These are phyloP conservation scores for Gerris lacustris DNA, from an alignment of 2,888 invertebrate species.

Conservation along the genomic window DNA sequence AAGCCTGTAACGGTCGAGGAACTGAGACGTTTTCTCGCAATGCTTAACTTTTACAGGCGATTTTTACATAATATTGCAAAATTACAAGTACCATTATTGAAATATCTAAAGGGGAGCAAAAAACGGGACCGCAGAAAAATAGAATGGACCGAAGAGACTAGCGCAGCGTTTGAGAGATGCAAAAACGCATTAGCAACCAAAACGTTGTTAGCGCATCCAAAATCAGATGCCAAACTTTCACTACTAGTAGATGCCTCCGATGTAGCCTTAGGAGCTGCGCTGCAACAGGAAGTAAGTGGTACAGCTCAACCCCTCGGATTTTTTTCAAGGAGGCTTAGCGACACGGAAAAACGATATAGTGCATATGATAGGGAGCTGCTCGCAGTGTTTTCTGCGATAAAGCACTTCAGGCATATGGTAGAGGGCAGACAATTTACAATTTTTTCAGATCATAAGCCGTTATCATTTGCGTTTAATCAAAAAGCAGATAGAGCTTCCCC, in stretches of 20 bases:
- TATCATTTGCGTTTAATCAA: too few species aligned
- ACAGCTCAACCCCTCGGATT: too few species aligned
- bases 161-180: neutral
- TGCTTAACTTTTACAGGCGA: conserved; percentile 18
- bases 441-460: too few species aligned
- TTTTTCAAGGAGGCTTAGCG: too few species aligned
- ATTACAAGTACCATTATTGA: conserved; percentile 15
- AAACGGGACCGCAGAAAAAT: neutral
- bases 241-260: neutral
- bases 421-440: too few species aligned
- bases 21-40: conserved; percentile 17
- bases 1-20: conserved; percentile 8
- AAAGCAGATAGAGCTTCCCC: too few species aligned
- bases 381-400: too few species aligned
- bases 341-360: too few species aligned
- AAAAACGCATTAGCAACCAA: neutral
- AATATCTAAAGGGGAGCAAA: neutral
- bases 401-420: too few species aligned
- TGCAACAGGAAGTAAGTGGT: too few species aligned
- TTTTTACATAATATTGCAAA: conserved; percentile 19
- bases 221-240: neutral
- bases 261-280: neutral
- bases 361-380: too few species aligned
- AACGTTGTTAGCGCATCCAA: neutral
- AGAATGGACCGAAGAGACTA: neutral